phyloP scores from a whole-genome alignment of 2,888 invertebrate species.

The Platycnemis pennipes region DNA sequence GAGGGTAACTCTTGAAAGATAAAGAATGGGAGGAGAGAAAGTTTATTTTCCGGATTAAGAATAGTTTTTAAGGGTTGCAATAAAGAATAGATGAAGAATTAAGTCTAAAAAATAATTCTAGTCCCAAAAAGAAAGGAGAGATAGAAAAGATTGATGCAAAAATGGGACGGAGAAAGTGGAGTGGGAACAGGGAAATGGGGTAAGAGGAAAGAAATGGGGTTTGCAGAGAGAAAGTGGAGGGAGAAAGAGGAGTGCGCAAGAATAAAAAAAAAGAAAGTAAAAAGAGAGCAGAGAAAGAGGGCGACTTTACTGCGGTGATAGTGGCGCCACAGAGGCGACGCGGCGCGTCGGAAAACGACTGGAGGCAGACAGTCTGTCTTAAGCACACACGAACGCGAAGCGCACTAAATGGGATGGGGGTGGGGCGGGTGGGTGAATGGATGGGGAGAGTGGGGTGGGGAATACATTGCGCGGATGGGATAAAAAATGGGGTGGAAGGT shows the following conservation, averaged over 20 bases:
- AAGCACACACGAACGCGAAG: conserved; percentile 57
- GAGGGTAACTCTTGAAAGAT: neutral
- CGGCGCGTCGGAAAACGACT: conserved; percentile 66
- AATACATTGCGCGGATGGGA: neutral
- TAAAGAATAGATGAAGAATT: too few species aligned
- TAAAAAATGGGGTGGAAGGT: neutral
- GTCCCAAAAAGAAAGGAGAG: neutral
- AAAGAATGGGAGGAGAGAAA: neutral
- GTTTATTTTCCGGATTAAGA: neutral
- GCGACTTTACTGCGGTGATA: conserved; percentile 61
- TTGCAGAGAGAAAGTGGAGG: neutral
- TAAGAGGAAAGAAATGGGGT: neutral
- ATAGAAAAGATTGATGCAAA: neutral
- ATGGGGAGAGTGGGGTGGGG: neutral
- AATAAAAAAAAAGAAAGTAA: neutral
- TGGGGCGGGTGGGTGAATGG: neutral
- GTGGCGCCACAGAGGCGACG: conserved; percentile 66
- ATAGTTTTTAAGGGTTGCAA: too few species aligned
- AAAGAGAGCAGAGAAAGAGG: neutral
- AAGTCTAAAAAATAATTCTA: too few species aligned
- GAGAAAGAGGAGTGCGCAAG: neutral
- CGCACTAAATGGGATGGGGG: neutral
- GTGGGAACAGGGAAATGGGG: neutral
- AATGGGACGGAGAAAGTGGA: neutral
- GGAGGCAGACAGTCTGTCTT: conserved; percentile 68